Evolutionary conservation across 2,797 vertebrate genomes (phyloP).

Genomic region (Sylvia borin): DNA sequence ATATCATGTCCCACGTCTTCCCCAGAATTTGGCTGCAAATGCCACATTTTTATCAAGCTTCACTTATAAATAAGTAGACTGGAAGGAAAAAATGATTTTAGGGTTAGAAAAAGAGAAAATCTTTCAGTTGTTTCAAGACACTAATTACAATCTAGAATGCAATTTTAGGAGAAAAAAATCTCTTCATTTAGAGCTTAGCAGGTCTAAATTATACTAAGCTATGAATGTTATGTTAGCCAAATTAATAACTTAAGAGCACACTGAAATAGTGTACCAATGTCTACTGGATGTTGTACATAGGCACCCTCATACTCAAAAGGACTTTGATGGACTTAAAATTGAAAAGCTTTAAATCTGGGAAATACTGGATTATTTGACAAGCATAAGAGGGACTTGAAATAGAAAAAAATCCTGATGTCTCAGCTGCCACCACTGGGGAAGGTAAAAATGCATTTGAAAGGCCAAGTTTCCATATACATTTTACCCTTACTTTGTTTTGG

Average conservation of each 20-base stretch:
- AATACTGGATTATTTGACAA: background rate
- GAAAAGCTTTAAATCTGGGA: background rate
- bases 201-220: background rate
- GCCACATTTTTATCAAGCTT: background rate
- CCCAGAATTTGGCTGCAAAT: background rate
- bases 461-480: background rate
- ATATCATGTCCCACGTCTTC: background rate
- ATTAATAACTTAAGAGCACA: background rate
- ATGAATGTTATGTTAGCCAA: background rate
- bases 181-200: background rate
- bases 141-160: background rate
- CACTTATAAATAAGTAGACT: background rate
- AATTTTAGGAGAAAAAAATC: background rate
- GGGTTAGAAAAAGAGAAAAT: background rate
- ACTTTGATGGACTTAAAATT: background rate
- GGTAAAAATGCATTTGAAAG: background rate
- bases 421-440: rapidly evolving
- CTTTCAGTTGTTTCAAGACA: background rate
- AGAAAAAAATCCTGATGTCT: background rate
- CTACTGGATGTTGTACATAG: background rate
- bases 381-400: background rate
- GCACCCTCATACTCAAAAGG: background rate
- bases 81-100: background rate
- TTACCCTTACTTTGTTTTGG: background rate
- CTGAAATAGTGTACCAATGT: background rate